Base-by-base conservation (phyloP, 2,113 vertebrate species). In the Penelope pileata region DNA sequence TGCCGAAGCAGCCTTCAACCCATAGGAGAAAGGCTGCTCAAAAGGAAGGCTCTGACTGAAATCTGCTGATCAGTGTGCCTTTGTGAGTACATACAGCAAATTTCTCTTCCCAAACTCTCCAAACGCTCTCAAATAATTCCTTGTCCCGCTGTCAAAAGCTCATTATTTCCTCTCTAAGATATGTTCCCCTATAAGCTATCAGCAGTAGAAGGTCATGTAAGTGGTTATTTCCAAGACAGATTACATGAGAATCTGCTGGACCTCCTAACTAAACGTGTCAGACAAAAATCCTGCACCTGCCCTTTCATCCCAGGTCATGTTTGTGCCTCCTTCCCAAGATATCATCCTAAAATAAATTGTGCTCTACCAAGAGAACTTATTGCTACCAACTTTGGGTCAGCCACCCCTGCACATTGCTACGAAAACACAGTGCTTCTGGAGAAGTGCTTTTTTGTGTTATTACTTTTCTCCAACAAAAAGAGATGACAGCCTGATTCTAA, bases 81-180 rank as follows among this genome's bases (percentile, higher is more conserved):
- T 78, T 60, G 21, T 45, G 40, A 91, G 53, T 54, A 32, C 10
- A 18, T 48, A 53, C 63, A 79, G 60, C 51, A 92, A 81, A 78
- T 32, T 78, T 40, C 62, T 42, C 47, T 78, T 91, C 56, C 86
- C 54, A 74, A 81, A 63, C 38, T 88, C 76, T 68, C 38, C 34
- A 48, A 72, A 88, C 88, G 10, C 43, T 93, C 83, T 88, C 83
- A 60, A 81, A 67, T 75, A 72, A 84, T 86, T 92, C 51, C 81
- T 69, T 62, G 67, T 79, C 45, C 47, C 59, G 29, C 42, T 50
- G 26, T 76, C 77, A 94, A 38, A 58, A 86, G 66, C 86, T 88
- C 77, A 45, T 94, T 86, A 85, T 76, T 85, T 89, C 36, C 47
- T 34, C 48, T 64, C 48, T 86, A 82, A 73, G 81, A 79, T 38